Evolutionary conservation across 2,113 vertebrate species (phyloP).

Genomic region (Astatotilapia flaviijosephi): DNA sequence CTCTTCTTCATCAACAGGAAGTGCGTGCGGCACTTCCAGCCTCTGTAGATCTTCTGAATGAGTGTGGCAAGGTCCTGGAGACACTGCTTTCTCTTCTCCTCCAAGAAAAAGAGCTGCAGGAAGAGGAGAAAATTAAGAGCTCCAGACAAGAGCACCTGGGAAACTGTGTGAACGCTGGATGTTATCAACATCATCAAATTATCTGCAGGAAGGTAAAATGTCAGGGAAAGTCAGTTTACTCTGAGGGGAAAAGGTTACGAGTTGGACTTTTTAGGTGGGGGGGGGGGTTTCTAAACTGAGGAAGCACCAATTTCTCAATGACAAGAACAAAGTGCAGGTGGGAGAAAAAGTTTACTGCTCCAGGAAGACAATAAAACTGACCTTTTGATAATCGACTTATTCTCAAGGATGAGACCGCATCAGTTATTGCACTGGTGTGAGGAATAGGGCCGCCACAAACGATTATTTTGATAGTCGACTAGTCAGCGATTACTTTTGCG

Average conservation of each 20-base stretch:
- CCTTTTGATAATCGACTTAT: background rate
- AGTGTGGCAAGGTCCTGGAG: conserved; percentile 89
- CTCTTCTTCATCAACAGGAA: conserved; percentile 90
- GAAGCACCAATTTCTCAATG: background rate
- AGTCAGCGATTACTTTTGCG: no score
- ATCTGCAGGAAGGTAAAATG: background rate
- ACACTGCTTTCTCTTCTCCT: conserved; percentile 85
- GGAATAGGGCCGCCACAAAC: no score
- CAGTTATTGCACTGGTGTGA: background rate
- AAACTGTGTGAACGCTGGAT: background rate
- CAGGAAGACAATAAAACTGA: background rate
- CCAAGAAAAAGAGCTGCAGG: conserved; percentile 87
- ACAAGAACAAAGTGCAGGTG: background rate
- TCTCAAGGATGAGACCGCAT: background rate
- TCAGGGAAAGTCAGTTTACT: background rate
- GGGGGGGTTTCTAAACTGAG: background rate
- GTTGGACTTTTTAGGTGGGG: background rate
- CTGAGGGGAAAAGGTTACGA: background rate
- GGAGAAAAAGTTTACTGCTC: background rate
- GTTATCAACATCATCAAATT: background rate
- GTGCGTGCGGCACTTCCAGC: conserved; percentile 86
- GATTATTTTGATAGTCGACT: no score
- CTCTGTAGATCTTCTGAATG: conserved; percentile 95
- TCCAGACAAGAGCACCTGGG: background rate
- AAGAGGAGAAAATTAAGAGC: background rate